Base-by-base conservation (phyloP, 2,797 vertebrate genomes). In the Gouania willdenowi region DNA sequence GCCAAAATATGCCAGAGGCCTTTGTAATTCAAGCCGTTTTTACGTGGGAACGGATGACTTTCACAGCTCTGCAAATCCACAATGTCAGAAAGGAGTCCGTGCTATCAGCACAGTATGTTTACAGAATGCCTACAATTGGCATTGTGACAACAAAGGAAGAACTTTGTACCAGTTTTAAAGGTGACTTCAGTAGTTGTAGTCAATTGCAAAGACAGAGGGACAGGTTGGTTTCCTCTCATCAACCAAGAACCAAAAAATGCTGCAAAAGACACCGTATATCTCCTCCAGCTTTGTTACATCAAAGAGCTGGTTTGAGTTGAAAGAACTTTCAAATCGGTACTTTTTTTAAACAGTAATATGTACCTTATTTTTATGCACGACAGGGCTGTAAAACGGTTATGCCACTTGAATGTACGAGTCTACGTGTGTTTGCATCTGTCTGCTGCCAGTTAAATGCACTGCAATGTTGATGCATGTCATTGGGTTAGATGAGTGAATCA, bases 321-420 rank as follows among this genome's bases (percentile, higher is more conserved):
- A n/a, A n/a, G n/a, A n/a, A n/a, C 34, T 74, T 79, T 85, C 68
- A 49, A 75, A 69, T 54, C 71, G 71, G 71, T 83, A 66, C 57
- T 75, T 81, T 84, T 72, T 62, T 52, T 65, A 57, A 53, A 39
- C 37, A 68, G 69, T 81, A 36, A 60, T 88, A 83, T 85, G 72
- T 85, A 83, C 69, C 62, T 79, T 48, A n/a, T n/a, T n/a, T n/a
- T 85, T 81, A 86, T 88, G 87, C 88, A 89, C 82, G 84, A 77
- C 62, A 39, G 54, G 62, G 71, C 81, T 86, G 54, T 83, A 82
- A 71, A 70, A 72, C 62, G 41, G 33, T 41, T 48, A 47, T 66
- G 55, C 64, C 68, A 20, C 6, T 5, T 20, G 2, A 5, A 6
- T 33, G 41, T 51, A 47, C 18, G 19, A 20, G 19, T n/a, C n/a